phyloP scores from a whole-genome alignment of 1,140 invertebrate species.

The Phymorhynchus buccinoides region DNA sequence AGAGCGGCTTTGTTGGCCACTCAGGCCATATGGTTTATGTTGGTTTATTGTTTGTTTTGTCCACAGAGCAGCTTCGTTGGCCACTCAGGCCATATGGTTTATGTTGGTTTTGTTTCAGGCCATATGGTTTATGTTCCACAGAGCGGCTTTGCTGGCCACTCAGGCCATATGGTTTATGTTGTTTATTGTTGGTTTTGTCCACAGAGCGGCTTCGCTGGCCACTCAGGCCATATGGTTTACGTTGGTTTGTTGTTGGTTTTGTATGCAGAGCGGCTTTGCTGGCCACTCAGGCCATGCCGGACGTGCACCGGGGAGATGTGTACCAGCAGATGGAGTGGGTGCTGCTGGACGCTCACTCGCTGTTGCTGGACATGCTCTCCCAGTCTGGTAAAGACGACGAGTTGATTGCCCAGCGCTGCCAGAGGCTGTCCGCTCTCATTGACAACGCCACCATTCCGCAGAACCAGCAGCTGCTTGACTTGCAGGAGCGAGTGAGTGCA shows the following conservation, averaged over 20 bases:
- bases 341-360: slow-evolving; percentile 67
- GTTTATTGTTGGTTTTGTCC: too few relatives aligned
- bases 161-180: too few relatives aligned
- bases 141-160: too few relatives aligned
- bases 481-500: slow-evolving; percentile 66
- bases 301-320: slow-evolving; percentile 63
- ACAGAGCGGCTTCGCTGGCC: too few relatives aligned
- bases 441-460: slow-evolving; percentile 65
- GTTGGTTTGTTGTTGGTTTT: too few relatives aligned
- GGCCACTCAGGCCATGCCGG: slow-evolving; percentile 64
- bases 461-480: slow-evolving; percentile 62
- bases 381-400: slow-evolving; percentile 49
- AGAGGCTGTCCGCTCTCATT: slow-evolving; percentile 67
- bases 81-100: too few relatives aligned
- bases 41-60: too few relatives aligned
- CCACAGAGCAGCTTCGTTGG: too few relatives aligned
- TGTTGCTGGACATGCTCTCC: slow-evolving; percentile 60
- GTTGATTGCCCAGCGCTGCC: slow-evolving; percentile 66
- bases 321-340: slow-evolving; percentile 72
- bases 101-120: too few relatives aligned
- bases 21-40: too few relatives aligned
- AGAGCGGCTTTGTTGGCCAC: slow-evolving; percentile 68
- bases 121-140: too few relatives aligned
- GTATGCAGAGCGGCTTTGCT: slow-evolving; percentile 64
- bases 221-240: too few relatives aligned